Conservation (phyloP, 2,113 vertebrate genomes). For the Dryoscopus gambensis region DNA sequence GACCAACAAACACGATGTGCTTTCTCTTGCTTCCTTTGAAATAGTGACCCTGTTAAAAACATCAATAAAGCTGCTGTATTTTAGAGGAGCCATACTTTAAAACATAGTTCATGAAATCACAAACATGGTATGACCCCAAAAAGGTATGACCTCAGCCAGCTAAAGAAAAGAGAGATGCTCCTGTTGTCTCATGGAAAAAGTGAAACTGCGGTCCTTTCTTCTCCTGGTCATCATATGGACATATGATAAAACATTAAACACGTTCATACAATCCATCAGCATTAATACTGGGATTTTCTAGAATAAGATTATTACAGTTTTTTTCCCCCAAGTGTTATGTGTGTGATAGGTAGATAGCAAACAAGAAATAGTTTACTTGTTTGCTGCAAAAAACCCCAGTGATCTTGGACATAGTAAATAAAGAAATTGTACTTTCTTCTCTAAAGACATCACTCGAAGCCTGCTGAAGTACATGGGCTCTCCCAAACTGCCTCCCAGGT, state of each 20-base stretch:
- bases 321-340: neutral
- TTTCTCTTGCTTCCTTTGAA: neutral
- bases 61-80: neutral
- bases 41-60: neutral
- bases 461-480: neutral
- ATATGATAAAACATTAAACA: neutral
- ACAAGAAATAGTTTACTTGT: neutral
- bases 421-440: neutral
- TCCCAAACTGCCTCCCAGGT: neutral
- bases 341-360: neutral
- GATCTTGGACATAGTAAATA: neutral
- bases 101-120: neutral
- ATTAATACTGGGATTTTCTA: neutral
- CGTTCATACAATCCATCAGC: neutral
- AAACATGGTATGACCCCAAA: neutral
- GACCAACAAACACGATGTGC: neutral
- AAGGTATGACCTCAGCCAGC: neutral
- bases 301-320: neutral
- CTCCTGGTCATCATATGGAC: neutral
- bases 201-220: neutral
- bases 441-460: neutral
- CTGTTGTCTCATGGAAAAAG: neutral
- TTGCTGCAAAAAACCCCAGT: rapidly evolving
- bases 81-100: neutral
- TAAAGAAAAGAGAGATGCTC: neutral